Evolutionary conservation across 2,797 vertebrate species (phyloP).

Genomic region (Knipowitschia caucasica): DNA sequence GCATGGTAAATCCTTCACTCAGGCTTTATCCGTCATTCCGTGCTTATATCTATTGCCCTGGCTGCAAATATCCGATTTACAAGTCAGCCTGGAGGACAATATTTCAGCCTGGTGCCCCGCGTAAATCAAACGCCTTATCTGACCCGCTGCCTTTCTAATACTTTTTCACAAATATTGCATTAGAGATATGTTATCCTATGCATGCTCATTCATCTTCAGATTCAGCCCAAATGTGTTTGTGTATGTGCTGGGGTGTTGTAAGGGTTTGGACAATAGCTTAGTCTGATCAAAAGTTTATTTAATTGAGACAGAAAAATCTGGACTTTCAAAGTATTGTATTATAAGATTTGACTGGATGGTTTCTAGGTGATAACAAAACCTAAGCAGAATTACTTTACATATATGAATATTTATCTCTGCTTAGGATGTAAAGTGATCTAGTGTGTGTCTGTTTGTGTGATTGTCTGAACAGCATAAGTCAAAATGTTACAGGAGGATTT

Average conservation of each 20-base stretch:
- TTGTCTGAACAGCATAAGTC: too few relatives aligned
- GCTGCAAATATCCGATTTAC: slow-evolving; percentile 55
- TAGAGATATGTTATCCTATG: slow-evolving; percentile 47
- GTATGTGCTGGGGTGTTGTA: slow-evolving; percentile 6
- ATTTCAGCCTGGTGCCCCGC: slow-evolving; percentile 46
- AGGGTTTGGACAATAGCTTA: background rate
- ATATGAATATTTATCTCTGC: too few relatives aligned
- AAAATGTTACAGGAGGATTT: too few relatives aligned
- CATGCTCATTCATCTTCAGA: slow-evolving; percentile 53
- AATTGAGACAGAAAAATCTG: too few relatives aligned
- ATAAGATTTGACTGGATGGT: too few relatives aligned
- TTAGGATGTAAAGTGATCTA: too few relatives aligned
- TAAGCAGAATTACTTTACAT: too few relatives aligned
- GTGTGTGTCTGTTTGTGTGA: too few relatives aligned
- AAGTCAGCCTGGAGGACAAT: slow-evolving; percentile 48
- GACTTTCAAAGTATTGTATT: too few relatives aligned
- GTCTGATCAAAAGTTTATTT: background rate
- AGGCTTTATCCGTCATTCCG: slow-evolving; percentile 22
- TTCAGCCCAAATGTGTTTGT: slow-evolving; percentile 25
- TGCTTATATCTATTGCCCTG: slow-evolving; percentile 39
- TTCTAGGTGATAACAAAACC: too few relatives aligned
- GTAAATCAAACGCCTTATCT: slow-evolving; percentile 61
- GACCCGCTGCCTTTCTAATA: slow-evolving; percentile 50
- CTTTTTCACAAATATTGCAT: slow-evolving; percentile 60
- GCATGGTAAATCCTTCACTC: slow-evolving; percentile 16